phyloP scores from a whole-genome alignment of 2,113 vertebrate genomes.

The Donacobius atricapilla region DNA sequence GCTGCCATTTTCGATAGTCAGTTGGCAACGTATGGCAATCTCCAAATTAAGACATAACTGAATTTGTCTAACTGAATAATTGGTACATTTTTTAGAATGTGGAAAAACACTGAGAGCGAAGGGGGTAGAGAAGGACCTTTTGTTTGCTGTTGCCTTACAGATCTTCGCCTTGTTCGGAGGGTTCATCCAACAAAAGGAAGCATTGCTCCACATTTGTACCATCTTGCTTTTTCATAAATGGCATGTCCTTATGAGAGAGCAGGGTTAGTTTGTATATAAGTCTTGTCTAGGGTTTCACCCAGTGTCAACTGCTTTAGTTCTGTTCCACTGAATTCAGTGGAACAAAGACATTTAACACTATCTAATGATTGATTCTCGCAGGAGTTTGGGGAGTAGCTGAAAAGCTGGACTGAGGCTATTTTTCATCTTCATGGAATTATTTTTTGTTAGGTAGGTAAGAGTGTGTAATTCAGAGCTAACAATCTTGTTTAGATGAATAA shows the following conservation, averaged over 20 bases:
- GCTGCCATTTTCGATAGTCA: not conserved
- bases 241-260: not conserved
- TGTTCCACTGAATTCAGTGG: not conserved
- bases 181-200: not conserved
- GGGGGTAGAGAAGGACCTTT: not conserved
- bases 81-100: not conserved
- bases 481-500: not conserved
- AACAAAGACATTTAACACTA: not conserved
- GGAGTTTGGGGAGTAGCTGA: not conserved
- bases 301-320: not conserved
- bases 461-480: not conserved
- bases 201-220: not conserved
- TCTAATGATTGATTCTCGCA: not conserved
- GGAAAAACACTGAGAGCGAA: not conserved
- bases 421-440: not conserved
- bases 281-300: not conserved
- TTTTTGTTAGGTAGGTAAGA: not conserved
- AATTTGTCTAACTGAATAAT: not conserved
- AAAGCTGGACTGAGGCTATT: not conserved
- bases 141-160: not conserved
- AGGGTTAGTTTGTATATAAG: rapidly evolving
- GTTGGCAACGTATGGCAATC: not conserved
- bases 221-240: not conserved
- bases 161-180: not conserved
- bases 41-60: not conserved